Percentiles rank a stretch among this genome's conserved stretches.
Evolutionary conservation across 2,113 vertebrate genomes (phyloP).

Genomic region (Ameiurus melas): DNA sequence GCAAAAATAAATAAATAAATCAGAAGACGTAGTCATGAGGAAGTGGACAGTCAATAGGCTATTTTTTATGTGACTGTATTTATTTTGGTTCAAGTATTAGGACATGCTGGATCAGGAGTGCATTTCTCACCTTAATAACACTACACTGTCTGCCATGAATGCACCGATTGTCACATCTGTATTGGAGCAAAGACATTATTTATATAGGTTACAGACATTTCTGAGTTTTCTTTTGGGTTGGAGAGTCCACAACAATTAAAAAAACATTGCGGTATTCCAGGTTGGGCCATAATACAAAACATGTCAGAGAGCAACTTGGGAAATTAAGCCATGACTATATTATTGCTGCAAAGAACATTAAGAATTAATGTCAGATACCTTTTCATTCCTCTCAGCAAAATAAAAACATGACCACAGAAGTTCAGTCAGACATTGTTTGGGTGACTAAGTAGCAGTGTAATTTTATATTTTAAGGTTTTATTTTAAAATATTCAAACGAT

Average conservation of each 20-base stretch:
- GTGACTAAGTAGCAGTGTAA: not conserved
- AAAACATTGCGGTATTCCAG: conserved; percentile 50
- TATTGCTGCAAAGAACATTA: not conserved
- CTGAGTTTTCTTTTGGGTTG: not conserved
- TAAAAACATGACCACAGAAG: not conserved
- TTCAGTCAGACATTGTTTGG: not conserved
- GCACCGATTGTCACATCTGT: conserved; percentile 94
- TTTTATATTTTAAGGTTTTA: not conserved
- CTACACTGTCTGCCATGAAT: conserved; percentile 90
- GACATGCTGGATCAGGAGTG: not conserved
- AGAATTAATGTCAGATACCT: not conserved
- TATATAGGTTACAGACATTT: not conserved
- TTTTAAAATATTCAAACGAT: not conserved
- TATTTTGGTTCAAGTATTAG: not conserved
- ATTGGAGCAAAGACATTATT: conserved; percentile 50
- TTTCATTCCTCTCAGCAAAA: not conserved
- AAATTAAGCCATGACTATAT: conserved; percentile 33
- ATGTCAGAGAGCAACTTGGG: conserved; percentile 26
- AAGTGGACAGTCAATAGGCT: not conserved
- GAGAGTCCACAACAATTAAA: conserved; percentile 64
- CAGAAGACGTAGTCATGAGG: not conserved
- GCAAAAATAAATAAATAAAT: not conserved
- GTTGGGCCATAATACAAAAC: conserved; percentile 37
- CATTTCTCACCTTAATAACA: conserved; percentile 87
- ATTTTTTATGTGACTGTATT: not conserved